phyloP scores from a whole-genome alignment of 2,797 vertebrate genomes.

The Pseudotriccus pelzelni region DNA sequence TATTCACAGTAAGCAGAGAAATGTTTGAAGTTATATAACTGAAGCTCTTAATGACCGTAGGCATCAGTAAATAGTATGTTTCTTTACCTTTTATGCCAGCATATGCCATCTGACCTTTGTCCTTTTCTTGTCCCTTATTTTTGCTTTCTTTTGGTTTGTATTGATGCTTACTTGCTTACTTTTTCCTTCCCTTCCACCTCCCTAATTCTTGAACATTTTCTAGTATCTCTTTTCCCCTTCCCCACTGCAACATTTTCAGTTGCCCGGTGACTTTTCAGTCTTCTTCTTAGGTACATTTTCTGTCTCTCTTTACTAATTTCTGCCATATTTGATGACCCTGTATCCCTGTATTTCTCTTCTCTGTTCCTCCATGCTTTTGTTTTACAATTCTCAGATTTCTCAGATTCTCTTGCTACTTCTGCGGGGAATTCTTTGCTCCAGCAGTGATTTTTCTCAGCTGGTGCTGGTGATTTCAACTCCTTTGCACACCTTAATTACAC shows the following conservation, averaged over 20 bases:
- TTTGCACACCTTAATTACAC: background rate
- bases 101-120: background rate
- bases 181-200: rapidly evolving
- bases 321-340: background rate
- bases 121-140: background rate
- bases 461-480: background rate
- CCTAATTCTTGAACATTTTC: background rate
- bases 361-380: background rate
- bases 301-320: background rate
- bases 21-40: background rate
- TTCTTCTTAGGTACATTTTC: background rate
- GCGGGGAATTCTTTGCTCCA: background rate
- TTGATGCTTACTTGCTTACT: background rate
- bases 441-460: background rate
- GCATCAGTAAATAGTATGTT: background rate
- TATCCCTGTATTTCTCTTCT: background rate
- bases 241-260: background rate
- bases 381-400: background rate
- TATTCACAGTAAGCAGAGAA: background rate
- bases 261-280: background rate
- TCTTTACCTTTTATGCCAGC: background rate
- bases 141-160: background rate
- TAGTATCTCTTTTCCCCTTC: background rate
- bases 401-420: background rate
- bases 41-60: background rate